phyloP scores from a whole-genome alignment of 1,140 invertebrate genomes.

The Agrilus planipennis region DNA sequence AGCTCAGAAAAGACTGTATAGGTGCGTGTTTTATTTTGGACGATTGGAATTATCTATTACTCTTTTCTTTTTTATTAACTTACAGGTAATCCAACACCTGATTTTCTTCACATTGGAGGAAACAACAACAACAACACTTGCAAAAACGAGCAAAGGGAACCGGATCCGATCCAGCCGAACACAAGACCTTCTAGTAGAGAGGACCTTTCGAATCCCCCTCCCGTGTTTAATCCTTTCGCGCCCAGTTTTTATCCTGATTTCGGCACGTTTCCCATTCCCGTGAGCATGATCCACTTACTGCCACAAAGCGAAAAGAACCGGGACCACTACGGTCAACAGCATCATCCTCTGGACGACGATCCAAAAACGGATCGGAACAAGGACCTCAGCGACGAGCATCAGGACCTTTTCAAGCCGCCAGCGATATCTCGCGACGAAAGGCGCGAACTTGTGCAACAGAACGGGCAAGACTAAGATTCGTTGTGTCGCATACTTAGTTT shows the following conservation, averaged over 20 bases:
- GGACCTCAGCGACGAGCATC: conserved; percentile 48
- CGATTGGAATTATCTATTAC: too few species aligned
- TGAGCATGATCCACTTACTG: conserved; percentile 70
- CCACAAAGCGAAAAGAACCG: conserved; percentile 61
- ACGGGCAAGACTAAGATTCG: conserved; percentile 46
- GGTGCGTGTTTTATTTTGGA: too few species aligned
- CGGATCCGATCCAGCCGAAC: conserved; percentile 31
- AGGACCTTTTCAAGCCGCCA: conserved; percentile 41
- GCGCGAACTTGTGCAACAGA: conserved; percentile 47
- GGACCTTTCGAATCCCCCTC: conserved; percentile 38
- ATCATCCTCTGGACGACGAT: conserved; percentile 44
- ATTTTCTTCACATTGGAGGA: conserved; percentile 52
- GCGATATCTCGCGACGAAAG: conserved; percentile 41
- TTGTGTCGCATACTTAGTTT: too few species aligned
- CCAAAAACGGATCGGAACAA: conserved; percentile 51
- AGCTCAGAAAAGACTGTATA: conserved; percentile 75
- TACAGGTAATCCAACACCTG: conserved; percentile 44
- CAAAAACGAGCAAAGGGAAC: conserved; percentile 27
- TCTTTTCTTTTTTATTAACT: too few species aligned
- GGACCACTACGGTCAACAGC: conserved; percentile 41
- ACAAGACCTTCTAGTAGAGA: conserved; percentile 36
- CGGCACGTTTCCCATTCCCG: conserved; percentile 61
- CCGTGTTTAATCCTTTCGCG: conserved; percentile 58
- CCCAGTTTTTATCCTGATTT: conserved; percentile 73
- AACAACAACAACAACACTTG: conserved; percentile 57